These are phyloP conservation scores for Stictocephala bisonia DNA, from an alignment of 2,888 invertebrate genomes.

Conservation along the genomic window DNA sequence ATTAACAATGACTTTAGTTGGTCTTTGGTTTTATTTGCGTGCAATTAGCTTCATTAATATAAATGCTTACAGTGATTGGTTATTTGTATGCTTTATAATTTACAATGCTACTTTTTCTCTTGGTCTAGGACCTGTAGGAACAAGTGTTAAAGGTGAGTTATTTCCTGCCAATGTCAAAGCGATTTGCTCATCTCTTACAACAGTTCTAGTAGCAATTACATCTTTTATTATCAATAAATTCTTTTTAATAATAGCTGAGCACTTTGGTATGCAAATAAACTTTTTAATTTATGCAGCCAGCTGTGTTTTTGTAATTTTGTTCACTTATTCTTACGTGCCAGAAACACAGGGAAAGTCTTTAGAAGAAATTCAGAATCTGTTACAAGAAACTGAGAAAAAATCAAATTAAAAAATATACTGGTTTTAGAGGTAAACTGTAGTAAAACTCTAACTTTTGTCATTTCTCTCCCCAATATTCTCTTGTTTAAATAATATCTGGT, in stretches of 20 bases:
- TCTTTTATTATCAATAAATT: constrained; percentile 71
- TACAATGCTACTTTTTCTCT: constrained; percentile 71
- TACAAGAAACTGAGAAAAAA: background rate
- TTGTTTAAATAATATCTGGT: too few species aligned
- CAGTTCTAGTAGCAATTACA: constrained; percentile 69
- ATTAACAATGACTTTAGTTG: constrained; percentile 47
- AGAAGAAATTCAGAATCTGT: constrained; percentile 72
- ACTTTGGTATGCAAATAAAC: constrained; percentile 71
- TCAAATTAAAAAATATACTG: background rate
- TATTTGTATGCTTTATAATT: constrained; percentile 68
- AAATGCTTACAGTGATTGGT: constrained; percentile 48
- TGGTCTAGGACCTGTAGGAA: constrained; percentile 72
- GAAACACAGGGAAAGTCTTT: constrained; percentile 79
- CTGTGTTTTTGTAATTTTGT: constrained; percentile 71
- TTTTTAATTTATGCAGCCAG: constrained; percentile 74
- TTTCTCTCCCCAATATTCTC: too few species aligned
- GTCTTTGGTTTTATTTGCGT: constrained; percentile 52
- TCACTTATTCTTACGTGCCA: constrained; percentile 72
- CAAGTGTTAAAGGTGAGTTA: constrained; percentile 73
- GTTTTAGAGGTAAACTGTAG: too few species aligned
- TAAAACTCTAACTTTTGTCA: too few species aligned
- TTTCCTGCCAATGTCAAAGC: constrained; percentile 74
- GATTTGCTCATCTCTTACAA: constrained; percentile 70
- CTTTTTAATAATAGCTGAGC: constrained; percentile 70
- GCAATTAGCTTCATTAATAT: constrained; percentile 49